These are phyloP conservation scores for Ctenodactylus gundi DNA, from an alignment of 2,113 vertebrate genomes.

Conservation along the genomic window DNA sequence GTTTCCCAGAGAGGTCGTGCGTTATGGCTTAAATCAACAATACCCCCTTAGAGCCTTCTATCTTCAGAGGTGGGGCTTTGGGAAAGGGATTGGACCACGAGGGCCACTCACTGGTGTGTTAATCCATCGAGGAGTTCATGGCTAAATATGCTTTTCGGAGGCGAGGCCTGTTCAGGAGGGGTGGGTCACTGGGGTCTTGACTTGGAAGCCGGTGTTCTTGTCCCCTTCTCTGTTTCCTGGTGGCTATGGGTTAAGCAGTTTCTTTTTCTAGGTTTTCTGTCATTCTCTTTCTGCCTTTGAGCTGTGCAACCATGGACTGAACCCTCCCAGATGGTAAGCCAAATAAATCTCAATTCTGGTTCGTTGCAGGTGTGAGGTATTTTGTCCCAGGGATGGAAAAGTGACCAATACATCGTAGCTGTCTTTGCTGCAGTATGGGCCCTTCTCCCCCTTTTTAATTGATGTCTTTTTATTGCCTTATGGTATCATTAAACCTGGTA, in stretches of 20 bases:
- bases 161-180: background rate
- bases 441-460: fast-evolving
- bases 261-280: background rate
- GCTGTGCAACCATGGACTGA: background rate
- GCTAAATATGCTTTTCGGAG: background rate
- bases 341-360: background rate
- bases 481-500: background rate
- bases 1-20: background rate
- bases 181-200: background rate
- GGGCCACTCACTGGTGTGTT: background rate
- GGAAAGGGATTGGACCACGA: background rate
- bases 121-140: background rate
- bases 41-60: background rate
- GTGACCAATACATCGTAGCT: background rate
- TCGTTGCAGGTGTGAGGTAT: background rate
- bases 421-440: background rate
- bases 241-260: background rate
- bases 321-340: background rate
- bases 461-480: background rate
- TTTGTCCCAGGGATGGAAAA: background rate
- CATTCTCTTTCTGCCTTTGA: background rate
- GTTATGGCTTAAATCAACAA: background rate
- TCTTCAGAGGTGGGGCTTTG: background rate
- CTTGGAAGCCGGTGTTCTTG: background rate
- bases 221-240: background rate